phyloP scores from a whole-genome alignment of 2,888 invertebrate genomes.

The Hololepta plana region DNA sequence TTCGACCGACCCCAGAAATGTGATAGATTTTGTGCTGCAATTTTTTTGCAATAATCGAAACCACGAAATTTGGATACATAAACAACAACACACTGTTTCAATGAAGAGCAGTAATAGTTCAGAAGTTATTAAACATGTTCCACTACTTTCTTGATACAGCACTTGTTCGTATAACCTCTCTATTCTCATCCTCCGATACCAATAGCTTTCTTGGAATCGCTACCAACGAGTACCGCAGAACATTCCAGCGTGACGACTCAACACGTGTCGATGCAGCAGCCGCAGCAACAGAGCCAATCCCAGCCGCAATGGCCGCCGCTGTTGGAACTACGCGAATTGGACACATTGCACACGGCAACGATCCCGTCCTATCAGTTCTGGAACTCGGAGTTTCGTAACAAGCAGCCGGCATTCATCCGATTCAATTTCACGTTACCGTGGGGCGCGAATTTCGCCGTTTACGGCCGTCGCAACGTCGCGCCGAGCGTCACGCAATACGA shows the following conservation, averaged over 20 bases:
- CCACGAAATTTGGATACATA: no score
- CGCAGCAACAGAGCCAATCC: slow-evolving; percentile 53
- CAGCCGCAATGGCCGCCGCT: slow-evolving; percentile 48
- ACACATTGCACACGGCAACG: slow-evolving; percentile 65
- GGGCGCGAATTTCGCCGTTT: slow-evolving; percentile 89
- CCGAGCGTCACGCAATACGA: slow-evolving; percentile 96
- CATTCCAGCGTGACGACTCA: slow-evolving; percentile 39
- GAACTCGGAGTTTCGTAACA: slow-evolving; percentile 84
- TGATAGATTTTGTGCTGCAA: no score
- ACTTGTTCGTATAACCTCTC: no score
- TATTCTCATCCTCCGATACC: no score
- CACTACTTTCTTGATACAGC: no score
- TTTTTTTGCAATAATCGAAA: no score
- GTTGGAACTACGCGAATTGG: slow-evolving; percentile 67
- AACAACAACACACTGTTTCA: no score
- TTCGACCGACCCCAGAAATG: no score
- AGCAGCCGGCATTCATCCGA: slow-evolving; percentile 74
- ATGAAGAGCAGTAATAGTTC: no score
- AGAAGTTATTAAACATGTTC: no score
- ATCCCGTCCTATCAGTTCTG: slow-evolving; percentile 85
- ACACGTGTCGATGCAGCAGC: slow-evolving; percentile 42
- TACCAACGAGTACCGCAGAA: slow-evolving; percentile 51
- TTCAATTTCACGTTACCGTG: slow-evolving; percentile 81
- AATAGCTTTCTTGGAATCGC: no score
- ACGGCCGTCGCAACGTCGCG: slow-evolving; percentile 84